Evolutionary conservation across 1,140 invertebrate species (phyloP).

Genomic region (Microvelia longipes): DNA sequence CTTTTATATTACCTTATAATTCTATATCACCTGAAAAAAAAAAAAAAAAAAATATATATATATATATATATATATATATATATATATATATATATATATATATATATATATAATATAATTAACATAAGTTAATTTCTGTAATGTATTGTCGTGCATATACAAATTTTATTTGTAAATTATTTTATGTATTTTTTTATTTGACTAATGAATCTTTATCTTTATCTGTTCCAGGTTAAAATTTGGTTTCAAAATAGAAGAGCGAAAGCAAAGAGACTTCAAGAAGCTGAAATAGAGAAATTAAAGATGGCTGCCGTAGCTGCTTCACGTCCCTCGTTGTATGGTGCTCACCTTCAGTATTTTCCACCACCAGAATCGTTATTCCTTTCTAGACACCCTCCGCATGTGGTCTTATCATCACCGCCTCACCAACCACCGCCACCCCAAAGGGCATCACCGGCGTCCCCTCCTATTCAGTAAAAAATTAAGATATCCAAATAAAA

Average conservation of each 20-base stretch:
- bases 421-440: conserved; percentile 5
- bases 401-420: conserved; percentile 8
- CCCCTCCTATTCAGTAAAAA: conserved; percentile 1
- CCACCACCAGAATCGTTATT: conserved; percentile 16
- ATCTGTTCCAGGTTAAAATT: conserved; percentile 66
- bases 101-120: too few species aligned
- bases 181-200: background rate
- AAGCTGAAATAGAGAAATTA: conserved; percentile 81
- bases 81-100: too few species aligned
- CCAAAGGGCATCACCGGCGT: conserved; percentile 8
- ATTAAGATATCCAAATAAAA: too few species aligned
- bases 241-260: conserved; percentile 95
- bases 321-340: conserved; percentile 35
- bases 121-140: too few species aligned
- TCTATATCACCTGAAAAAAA: too few species aligned
- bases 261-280: conserved; percentile 85
- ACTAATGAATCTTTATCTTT: background rate
- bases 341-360: conserved; percentile 27
- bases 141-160: too few species aligned
- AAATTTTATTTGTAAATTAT: too few species aligned
- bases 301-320: conserved; percentile 57
- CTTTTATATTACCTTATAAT: too few species aligned
- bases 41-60: too few species aligned
- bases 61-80: too few species aligned
- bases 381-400: conserved; percentile 3